Conservation (phyloP, 2,113 vertebrate species). For the Callorhinus ursinus region DNA sequence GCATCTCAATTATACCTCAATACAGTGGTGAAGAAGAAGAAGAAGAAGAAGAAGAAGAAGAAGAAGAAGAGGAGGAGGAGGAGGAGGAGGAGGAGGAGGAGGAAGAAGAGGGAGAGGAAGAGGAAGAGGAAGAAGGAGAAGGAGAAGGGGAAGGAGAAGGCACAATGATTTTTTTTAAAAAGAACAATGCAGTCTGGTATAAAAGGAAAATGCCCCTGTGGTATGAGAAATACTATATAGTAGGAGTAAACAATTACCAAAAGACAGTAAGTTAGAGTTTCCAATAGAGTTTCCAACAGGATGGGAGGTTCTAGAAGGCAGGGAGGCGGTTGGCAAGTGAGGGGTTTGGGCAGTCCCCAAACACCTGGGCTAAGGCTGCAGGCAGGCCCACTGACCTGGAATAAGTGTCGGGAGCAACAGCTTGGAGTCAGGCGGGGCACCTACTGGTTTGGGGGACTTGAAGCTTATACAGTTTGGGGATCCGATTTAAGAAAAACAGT, state of each 20-base stretch:
- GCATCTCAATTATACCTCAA: not conserved
- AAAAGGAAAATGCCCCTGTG: not conserved
- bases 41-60: too few relatives aligned
- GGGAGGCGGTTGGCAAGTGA: not conserved
- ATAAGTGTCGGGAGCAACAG: not conserved
- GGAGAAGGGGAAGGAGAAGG: not conserved
- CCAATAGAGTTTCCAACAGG: too few relatives aligned
- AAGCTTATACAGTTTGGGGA: not conserved
- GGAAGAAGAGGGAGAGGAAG: too few relatives aligned
- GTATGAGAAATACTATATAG: not conserved
- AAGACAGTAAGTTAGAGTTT: not conserved
- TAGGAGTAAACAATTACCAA: not conserved
- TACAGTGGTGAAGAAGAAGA: not conserved
- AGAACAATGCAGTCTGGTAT: not conserved
- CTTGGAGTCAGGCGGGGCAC: not conserved
- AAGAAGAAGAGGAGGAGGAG: too few relatives aligned
- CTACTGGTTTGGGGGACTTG: not conserved
- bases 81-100: not conserved
- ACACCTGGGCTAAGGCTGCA: not conserved
- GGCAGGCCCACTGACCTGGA: not conserved
- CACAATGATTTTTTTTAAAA: not conserved
- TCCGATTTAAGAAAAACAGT: not conserved
- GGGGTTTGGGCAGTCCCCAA: not conserved
- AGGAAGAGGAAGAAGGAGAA: too few relatives aligned
- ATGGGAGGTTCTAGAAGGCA: not conserved